Conservation (phyloP, 2,113 vertebrate genomes). For the Bubo blakistoni region DNA sequence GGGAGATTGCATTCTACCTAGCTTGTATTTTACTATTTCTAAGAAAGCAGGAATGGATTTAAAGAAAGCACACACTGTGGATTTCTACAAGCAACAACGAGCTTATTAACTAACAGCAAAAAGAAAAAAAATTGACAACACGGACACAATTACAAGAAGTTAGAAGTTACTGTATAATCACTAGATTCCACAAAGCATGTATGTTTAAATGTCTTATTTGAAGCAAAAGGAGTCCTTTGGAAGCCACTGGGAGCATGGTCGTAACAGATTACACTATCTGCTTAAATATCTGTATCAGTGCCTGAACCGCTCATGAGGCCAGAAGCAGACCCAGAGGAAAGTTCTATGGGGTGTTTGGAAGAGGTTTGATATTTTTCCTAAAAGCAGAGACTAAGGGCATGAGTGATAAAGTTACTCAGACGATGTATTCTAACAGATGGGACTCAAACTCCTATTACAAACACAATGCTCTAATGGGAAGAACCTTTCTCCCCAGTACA, state of each 20-base stretch:
- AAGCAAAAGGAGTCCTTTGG: background rate
- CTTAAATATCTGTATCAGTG: background rate
- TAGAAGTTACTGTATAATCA: background rate
- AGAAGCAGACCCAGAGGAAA: background rate
- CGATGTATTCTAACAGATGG: accelerated
- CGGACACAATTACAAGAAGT: background rate
- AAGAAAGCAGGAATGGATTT: background rate
- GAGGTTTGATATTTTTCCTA: background rate
- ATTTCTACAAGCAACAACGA: background rate
- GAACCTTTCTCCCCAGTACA: background rate
- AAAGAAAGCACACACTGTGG: accelerated
- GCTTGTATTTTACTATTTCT: background rate
- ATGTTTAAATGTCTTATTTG: background rate
- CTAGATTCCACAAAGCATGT: background rate
- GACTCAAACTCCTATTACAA: background rate
- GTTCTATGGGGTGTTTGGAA: accelerated
- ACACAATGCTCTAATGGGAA: accelerated
- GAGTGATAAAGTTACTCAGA: background rate
- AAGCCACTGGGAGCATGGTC: background rate
- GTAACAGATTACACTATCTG: background rate
- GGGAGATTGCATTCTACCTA: background rate
- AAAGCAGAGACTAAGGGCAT: background rate
- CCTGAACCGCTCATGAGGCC: background rate
- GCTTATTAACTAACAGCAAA: background rate
- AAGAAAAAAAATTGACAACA: background rate